Evolutionary conservation across 2,797 vertebrate species (phyloP), one percentile per base, ranked within the genome.

Genomic region (Microcaecilia unicolor): DNA sequence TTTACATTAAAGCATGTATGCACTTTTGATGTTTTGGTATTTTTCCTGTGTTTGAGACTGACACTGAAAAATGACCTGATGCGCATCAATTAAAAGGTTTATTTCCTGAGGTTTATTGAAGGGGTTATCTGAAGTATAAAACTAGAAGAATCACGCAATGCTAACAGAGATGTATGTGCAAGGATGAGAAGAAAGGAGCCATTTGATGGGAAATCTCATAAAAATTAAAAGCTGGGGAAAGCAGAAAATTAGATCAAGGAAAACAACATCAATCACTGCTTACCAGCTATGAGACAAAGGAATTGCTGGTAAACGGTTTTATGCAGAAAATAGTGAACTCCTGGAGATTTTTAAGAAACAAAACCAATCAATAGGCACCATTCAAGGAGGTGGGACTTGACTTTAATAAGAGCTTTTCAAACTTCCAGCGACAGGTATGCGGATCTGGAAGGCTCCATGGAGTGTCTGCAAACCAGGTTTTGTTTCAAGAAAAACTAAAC

Each of bases 171-270:
- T 45, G 10, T 37, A 19, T 28, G 18, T 22, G n/a, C 44, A 14
- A n/a, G 15, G 42, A 52, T 39, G 31, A 49, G 39, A 61, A 14
- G 9, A 38, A 28, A 52, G 18, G 30, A 25, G 28, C 3, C 15
- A 43, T 34, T 38, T 3, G 13, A 54, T 53, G 51, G 34, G 12
- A 45, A 34, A 47, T 48, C 18, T 33, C 34, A 41, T 55, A 57
- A 65, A 69, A 71, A 53, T 58, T 45, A 44, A 67, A 70, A 63
- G 10, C 15, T 15, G 46, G 55, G 48, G 51, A 40, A 56, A 55
- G 23, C 8, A 34, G 28, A 10, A 39, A 65, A 48, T 41, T 26
- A 8, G 49, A 37, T 48, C 28, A 55, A 56, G 47, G 26, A 8
- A 41, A 65, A 14, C 11, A 65, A 25, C 31, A 38, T 31, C 41